Percentiles rank a stretch among this genome's conserved stretches.
These are phyloP conservation scores for Alosa alosa DNA, from an alignment of 2,113 vertebrate species.

Conservation along the genomic window DNA sequence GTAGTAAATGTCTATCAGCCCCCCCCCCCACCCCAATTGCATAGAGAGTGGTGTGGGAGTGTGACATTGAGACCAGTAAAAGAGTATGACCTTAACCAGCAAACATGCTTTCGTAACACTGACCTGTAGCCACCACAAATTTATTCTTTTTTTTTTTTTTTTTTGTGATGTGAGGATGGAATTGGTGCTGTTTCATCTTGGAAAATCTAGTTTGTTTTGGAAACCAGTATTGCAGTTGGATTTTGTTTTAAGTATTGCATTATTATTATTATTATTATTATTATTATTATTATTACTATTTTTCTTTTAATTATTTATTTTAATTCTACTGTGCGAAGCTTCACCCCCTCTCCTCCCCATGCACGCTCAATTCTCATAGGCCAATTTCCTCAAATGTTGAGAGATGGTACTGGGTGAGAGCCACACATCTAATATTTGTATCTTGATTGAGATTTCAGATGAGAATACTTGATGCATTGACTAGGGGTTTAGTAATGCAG, in stretches of 20 bases:
- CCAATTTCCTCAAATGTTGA: constrained; percentile 71
- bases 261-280: constrained; percentile 69
- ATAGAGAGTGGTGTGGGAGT: neutral
- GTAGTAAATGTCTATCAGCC: neutral
- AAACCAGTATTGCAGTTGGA: constrained; percentile 70
- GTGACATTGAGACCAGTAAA: neutral
- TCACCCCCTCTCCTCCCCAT: constrained; percentile 55
- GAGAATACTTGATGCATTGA: constrained; percentile 71
- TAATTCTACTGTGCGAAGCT: constrained; percentile 61
- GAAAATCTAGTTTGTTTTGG: constrained; percentile 52
- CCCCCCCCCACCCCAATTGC: neutral
- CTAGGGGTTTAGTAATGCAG: constrained; percentile 70
- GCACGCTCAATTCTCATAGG: constrained; percentile 64
- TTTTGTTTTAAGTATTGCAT: constrained; percentile 45
- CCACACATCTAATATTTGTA: constrained; percentile 65
- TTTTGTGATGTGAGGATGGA: constrained; percentile 31
- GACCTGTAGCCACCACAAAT: neutral
- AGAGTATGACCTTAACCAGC: constrained; percentile 1
- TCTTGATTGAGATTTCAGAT: constrained; percentile 63
- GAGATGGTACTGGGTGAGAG: constrained; percentile 72
- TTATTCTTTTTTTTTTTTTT: neutral
- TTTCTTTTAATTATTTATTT: constrained; percentile 63
- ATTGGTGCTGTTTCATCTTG: constrained; percentile 44
- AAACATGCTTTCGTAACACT: constrained; percentile 10
- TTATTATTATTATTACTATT: neutral